phyloP scores from a whole-genome alignment of 2,888 invertebrate genomes.

The Heliothis peltigera region DNA sequence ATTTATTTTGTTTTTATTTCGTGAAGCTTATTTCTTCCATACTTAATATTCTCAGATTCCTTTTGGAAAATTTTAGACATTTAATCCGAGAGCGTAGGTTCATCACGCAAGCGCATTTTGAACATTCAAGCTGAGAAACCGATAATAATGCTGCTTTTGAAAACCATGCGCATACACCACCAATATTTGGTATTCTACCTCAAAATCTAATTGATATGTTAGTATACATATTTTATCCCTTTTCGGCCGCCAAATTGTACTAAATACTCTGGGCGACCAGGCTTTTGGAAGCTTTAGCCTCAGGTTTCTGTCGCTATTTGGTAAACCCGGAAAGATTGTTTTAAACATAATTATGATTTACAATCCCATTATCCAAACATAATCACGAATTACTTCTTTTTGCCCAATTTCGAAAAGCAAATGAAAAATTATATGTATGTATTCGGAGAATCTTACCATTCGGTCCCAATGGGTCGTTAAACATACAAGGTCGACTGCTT shows the following conservation, averaged over 20 bases:
- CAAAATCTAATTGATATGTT: background rate
- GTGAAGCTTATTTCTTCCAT: no score
- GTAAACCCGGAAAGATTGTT: slow-evolving; percentile 5
- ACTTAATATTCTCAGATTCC: slow-evolving; percentile 53
- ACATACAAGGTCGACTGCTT: slow-evolving; percentile 81
- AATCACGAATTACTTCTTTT: no score
- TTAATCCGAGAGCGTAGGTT: slow-evolving; percentile 56
- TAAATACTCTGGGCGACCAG: slow-evolving; percentile 2
- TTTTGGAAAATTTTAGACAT: slow-evolving; percentile 64
- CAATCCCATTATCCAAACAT: background rate
- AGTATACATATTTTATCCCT: background rate
- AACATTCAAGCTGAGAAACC: no score
- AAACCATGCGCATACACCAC: no score
- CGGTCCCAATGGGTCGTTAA: slow-evolving; percentile 62
- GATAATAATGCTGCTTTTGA: background rate
- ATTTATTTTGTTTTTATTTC: no score
- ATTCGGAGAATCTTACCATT: slow-evolving; percentile 24
- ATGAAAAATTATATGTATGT: no score
- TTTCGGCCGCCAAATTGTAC: background rate
- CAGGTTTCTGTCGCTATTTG: background rate
- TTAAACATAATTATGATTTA: slow-evolving; percentile 8
- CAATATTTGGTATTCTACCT: background rate
- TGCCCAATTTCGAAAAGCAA: background rate
- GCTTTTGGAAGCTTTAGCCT: background rate
- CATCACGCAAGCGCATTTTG: slow-evolving; percentile 23